Percentiles rank a stretch among this genome's conserved stretches.
Evolutionary conservation across 1,140 invertebrate genomes (phyloP).

Genomic region (Apis mellifera): Amel_HAv3.1 CM009938.2:12426501-12427000

Average conservation of each 20-base stretch:
- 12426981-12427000: too few species aligned
- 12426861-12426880: too few species aligned
- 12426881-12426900: too few species aligned
- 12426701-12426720: slow-evolving; percentile 66
- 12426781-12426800: slow-evolving; percentile 52
- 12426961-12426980: too few species aligned
- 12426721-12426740: slow-evolving; percentile 54
- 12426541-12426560: too few species aligned
- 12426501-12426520: too few species aligned
- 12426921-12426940: too few species aligned
- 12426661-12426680: slow-evolving; percentile 71
- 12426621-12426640: slow-evolving; percentile 44
- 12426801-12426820: not conserved
- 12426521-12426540: too few species aligned
- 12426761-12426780: slow-evolving; percentile 61
- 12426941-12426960: too few species aligned
- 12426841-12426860: slow-evolving; percentile 7
- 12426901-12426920: not conserved
- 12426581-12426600: slow-evolving; percentile 26
- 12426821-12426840: not conserved
- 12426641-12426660: slow-evolving; percentile 45
- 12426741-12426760: slow-evolving; percentile 67
- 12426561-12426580: not conserved
- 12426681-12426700: slow-evolving; percentile 52
- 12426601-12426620: slow-evolving; percentile 43